These are phyloP conservation scores for Euspilapteryx auroguttella DNA, from an alignment of 2,888 invertebrate species.

Conservation along the genomic window DNA sequence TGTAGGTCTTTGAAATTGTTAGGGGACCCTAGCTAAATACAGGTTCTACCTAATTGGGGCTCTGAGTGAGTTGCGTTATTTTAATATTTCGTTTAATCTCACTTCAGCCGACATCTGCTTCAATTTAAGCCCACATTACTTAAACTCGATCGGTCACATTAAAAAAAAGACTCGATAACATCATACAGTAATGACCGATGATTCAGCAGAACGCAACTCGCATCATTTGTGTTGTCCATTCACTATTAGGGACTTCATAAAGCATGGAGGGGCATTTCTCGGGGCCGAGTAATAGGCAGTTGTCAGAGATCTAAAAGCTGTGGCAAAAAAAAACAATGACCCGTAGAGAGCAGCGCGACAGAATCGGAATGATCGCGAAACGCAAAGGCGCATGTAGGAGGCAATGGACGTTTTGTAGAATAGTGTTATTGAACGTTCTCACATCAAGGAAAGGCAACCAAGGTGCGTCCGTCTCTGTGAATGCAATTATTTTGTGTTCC, in stretches of 20 bases:
- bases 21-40: too few relatives aligned
- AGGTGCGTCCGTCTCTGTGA: conserved; percentile 38
- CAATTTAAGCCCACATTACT: too few relatives aligned
- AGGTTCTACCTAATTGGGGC: too few relatives aligned
- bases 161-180: conserved; percentile 14
- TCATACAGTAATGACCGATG: conserved; percentile 24
- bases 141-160: conserved; percentile 12
- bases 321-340: conserved; percentile 29
- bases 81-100: too few relatives aligned
- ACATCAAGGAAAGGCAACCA: too few relatives aligned
- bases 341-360: conserved; percentile 36
- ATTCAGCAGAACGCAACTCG: conserved; percentile 29
- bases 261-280: too few relatives aligned
- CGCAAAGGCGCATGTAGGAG: too few relatives aligned
- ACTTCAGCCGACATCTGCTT: too few relatives aligned
- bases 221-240: conserved; percentile 16
- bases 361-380: conserved; percentile 15
- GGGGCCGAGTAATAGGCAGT: conserved; percentile 25
- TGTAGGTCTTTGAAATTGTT: too few relatives aligned
- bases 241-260: conserved; percentile 17
- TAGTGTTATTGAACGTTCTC: too few relatives aligned
- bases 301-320: conserved; percentile 19
- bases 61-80: too few relatives aligned
- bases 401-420: too few relatives aligned
- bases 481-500: conserved; percentile 40